These are phyloP conservation scores for Tachysurus fulvidraco DNA, from an alignment of 2,113 vertebrate genomes.

Conservation along the genomic window DNA sequence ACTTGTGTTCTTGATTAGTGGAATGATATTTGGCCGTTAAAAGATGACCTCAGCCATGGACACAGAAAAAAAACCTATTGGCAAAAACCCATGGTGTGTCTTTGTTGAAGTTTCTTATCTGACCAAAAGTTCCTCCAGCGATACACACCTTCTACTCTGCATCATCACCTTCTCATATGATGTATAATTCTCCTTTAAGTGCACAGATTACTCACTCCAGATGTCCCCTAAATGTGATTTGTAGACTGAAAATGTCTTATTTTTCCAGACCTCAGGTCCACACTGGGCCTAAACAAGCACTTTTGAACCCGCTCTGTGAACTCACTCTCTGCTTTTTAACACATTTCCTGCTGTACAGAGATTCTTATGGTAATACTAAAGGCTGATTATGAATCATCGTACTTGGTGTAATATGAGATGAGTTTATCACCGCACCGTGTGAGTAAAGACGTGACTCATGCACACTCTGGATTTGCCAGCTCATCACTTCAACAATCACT, in stretches of 20 bases:
- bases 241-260: not conserved
- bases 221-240: slow-evolving; percentile 22
- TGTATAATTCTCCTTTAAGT: not conserved
- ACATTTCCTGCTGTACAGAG: slow-evolving; percentile 45
- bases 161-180: not conserved
- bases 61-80: not conserved
- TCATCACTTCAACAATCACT: not conserved
- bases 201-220: not conserved
- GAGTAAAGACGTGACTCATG: slow-evolving; percentile 29
- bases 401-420: slow-evolving; percentile 3
- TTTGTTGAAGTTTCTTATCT: not conserved
- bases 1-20: not conserved
- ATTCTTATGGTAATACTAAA: slow-evolving; percentile 46
- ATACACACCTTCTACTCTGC: not conserved
- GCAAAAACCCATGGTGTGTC: not conserved
- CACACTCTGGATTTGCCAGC: not conserved
- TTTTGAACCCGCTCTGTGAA: slow-evolving; percentile 6
- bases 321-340: slow-evolving; percentile 1
- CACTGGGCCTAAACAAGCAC: not conserved
- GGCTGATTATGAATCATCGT: slow-evolving; percentile 41
- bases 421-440: not conserved
- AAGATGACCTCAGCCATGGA: slow-evolving; percentile 13
- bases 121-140: not conserved
- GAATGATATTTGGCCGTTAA: not conserved
- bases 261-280: not conserved